phyloP scores from a whole-genome alignment of 2,113 vertebrate species.

The Pseudonaja textilis region DNA sequence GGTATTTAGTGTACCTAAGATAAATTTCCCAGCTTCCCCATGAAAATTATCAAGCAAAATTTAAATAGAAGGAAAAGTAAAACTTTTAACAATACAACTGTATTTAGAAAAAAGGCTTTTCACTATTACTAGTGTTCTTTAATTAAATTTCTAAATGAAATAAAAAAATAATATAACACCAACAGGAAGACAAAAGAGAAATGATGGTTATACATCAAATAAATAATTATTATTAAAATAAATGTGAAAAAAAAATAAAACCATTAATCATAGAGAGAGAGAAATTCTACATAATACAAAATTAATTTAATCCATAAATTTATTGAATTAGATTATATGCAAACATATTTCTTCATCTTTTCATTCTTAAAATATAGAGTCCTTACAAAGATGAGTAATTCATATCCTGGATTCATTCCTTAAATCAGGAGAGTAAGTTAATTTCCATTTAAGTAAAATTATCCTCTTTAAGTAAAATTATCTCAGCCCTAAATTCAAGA shows the following conservation, averaged over 20 bases:
- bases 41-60: background rate
- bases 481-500: background rate
- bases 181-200: background rate
- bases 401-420: background rate
- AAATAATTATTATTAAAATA: background rate
- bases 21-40: background rate
- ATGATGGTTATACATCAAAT: background rate
- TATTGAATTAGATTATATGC: background rate
- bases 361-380: background rate
- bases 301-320: background rate
- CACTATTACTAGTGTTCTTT: background rate
- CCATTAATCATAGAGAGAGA: background rate
- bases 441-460: background rate
- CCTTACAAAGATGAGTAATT: background rate
- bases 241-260: background rate
- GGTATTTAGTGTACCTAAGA: background rate
- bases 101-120: background rate
- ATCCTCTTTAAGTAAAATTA: background rate
- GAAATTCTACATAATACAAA: background rate
- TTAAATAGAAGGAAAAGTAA: background rate
- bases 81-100: background rate
- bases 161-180: background rate
- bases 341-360: background rate
- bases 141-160: background rate
- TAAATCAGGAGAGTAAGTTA: background rate